phyloP scores from a whole-genome alignment of 2,888 invertebrate species.

The Eulithis prunata region DNA sequence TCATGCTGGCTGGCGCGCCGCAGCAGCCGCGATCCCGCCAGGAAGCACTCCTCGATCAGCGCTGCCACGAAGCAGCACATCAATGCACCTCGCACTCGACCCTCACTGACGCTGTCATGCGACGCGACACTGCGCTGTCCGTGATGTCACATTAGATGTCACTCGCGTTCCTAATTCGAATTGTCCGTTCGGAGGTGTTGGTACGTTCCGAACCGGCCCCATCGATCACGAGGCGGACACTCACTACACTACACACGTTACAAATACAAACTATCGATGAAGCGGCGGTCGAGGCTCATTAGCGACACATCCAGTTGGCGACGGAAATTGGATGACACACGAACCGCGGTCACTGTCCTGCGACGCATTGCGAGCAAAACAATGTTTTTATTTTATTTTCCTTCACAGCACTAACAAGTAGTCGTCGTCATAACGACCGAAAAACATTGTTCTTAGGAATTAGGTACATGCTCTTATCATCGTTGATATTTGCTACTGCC shows the following conservation, averaged over 20 bases:
- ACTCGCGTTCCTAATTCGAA: slow-evolving; percentile 34
- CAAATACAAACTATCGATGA: not conserved
- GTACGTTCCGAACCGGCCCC: slow-evolving; percentile 3
- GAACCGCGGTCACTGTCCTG: slow-evolving; percentile 26
- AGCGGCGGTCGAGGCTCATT: not conserved
- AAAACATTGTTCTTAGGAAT: slow-evolving; percentile 52
- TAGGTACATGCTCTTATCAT: slow-evolving; percentile 42
- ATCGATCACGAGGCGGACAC: slow-evolving; percentile 5
- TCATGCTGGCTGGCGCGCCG: slow-evolving; percentile 52
- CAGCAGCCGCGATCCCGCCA: slow-evolving; percentile 43
- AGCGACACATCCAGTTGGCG: slow-evolving; percentile 14
- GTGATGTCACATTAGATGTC: slow-evolving; percentile 33
- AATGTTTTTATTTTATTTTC: slow-evolving; percentile 13
- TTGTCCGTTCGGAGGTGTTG: not conserved
- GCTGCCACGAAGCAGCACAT: slow-evolving; percentile 70
- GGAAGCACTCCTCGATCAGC: slow-evolving; percentile 60
- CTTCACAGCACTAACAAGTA: slow-evolving; percentile 24
- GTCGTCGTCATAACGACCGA: slow-evolving; percentile 56
- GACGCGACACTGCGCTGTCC: not conserved
- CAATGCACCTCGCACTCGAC: slow-evolving; percentile 7
- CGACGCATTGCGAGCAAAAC: slow-evolving; percentile 9
- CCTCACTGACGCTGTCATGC: slow-evolving; percentile 14
- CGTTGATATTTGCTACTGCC: slow-evolving; percentile 40
- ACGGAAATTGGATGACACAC: slow-evolving; percentile 11
- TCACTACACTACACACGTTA: slow-evolving; percentile 3